phyloP scores from a whole-genome alignment of 2,113 vertebrate species.

The Rhipidura dahli region DNA sequence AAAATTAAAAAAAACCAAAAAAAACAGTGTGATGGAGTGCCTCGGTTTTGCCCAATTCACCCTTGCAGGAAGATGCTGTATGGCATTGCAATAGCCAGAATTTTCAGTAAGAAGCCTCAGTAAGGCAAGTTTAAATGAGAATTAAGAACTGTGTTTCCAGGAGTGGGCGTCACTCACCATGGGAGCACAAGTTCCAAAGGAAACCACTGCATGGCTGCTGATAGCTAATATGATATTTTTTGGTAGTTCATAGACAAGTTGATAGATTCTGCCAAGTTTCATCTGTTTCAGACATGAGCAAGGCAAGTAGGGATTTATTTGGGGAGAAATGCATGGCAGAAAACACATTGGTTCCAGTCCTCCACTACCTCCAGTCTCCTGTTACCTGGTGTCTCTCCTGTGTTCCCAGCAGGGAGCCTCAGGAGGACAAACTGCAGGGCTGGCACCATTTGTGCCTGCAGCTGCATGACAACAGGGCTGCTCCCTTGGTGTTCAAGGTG shows the following conservation, averaged over 20 bases:
- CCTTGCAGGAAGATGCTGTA: background rate
- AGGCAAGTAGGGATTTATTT: background rate
- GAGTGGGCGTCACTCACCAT: background rate
- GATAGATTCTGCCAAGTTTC: background rate
- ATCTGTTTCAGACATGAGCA: background rate
- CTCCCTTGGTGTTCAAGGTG: background rate
- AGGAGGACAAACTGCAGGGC: background rate
- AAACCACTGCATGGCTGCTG: background rate
- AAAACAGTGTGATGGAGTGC: fast-evolving
- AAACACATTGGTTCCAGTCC: background rate
- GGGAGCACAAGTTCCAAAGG: background rate
- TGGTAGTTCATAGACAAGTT: background rate
- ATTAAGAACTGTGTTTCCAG: background rate
- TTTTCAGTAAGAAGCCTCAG: background rate
- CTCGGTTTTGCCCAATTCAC: background rate
- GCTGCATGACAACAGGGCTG: background rate
- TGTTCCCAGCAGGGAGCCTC: background rate
- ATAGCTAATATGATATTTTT: background rate
- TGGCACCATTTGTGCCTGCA: background rate
- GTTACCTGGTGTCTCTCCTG: background rate
- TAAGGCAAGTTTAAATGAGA: background rate
- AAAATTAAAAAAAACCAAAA: background rate
- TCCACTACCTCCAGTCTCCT: background rate
- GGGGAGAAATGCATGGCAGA: background rate
- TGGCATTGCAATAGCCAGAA: background rate